These are phyloP conservation scores for Crotalus viridis DNA, from an alignment of 2,113 vertebrate genomes.

Conservation along the genomic window DNA sequence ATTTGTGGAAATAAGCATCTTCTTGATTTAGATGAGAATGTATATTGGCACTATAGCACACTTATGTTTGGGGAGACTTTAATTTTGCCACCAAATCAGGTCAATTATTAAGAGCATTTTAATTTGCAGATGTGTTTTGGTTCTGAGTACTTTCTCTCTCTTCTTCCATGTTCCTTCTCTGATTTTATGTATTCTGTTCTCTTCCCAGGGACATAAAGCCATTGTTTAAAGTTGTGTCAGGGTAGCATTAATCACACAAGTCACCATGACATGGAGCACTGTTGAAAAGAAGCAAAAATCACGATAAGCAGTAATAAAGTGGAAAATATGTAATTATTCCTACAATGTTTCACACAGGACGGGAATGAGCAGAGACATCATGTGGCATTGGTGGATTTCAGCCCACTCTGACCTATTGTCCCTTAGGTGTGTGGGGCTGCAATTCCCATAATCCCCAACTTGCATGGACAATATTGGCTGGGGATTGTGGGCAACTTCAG, in stretches of 20 bases:
- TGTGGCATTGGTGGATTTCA: neutral
- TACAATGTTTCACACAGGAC: neutral
- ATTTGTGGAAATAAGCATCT: constrained; percentile 62
- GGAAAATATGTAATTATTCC: neutral
- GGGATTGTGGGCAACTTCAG: neutral
- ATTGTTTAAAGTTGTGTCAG: neutral
- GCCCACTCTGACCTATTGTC: neutral
- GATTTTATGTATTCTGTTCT: neutral
- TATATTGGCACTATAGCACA: constrained; percentile 1
- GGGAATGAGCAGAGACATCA: neutral
- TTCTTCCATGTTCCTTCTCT: neutral
- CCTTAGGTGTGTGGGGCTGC: neutral
- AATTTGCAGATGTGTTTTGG: constrained; percentile 48
- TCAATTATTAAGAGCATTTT: constrained; percentile 52
- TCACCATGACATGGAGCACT: neutral
- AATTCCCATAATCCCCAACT: neutral
- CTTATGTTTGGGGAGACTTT: constrained; percentile 25
- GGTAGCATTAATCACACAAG: neutral
- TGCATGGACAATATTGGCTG: too few relatives aligned
- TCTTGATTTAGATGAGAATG: constrained; percentile 56
- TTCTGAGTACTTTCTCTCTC: neutral
- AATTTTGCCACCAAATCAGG: constrained; percentile 42
- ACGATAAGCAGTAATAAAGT: too few relatives aligned
- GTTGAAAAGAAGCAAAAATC: neutral
- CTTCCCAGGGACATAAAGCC: neutral